A percentile compares a stretch with the other conserved stretches of the same genome.
Evolutionary conservation across 2,888 invertebrate genomes (phyloP).

Genomic region (Timema podura): DNA sequence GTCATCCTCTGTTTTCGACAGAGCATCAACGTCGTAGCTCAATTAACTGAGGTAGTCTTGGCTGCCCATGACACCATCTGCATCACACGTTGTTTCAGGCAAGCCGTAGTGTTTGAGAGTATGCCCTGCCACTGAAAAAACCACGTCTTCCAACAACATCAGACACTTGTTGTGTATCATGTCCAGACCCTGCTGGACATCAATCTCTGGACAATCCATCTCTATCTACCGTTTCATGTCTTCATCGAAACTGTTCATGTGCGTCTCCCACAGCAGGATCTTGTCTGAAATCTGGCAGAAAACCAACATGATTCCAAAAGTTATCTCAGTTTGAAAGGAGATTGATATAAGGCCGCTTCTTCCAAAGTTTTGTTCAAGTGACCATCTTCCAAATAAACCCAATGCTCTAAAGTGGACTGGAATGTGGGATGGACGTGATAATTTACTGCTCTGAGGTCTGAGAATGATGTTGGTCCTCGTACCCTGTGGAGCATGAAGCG

Average conservation of each 20-base stretch:
- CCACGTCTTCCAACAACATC: too few relatives aligned
- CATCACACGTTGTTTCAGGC: too few relatives aligned
- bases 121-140: too few relatives aligned
- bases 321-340: conserved; percentile 18
- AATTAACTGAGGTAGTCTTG: too few relatives aligned
- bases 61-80: too few relatives aligned
- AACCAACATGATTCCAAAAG: conserved; percentile 24
- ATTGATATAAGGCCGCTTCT: conserved; percentile 35
- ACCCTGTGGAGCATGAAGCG: too few relatives aligned
- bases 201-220: not conserved
- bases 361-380: conserved; percentile 38
- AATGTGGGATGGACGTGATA: conserved; percentile 36
- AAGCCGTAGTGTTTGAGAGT: too few relatives aligned
- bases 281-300: conserved; percentile 12
- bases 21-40: too few relatives aligned
- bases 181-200: too few relatives aligned
- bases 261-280: conserved; percentile 27
- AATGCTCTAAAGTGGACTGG: conserved; percentile 36
- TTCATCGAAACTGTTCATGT: conserved; percentile 24
- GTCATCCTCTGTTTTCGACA: too few relatives aligned
- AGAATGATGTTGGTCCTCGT: conserved; percentile 38
- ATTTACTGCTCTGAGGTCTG: conserved; percentile 38
- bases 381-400: conserved; percentile 40
- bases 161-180: too few relatives aligned
- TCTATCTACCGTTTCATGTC: conserved; percentile 14